A percentile compares a stretch with the other conserved stretches of the same genome.
Conservation (phyloP, 2,888 invertebrate genomes). For the Dasypolia templi region DNA sequence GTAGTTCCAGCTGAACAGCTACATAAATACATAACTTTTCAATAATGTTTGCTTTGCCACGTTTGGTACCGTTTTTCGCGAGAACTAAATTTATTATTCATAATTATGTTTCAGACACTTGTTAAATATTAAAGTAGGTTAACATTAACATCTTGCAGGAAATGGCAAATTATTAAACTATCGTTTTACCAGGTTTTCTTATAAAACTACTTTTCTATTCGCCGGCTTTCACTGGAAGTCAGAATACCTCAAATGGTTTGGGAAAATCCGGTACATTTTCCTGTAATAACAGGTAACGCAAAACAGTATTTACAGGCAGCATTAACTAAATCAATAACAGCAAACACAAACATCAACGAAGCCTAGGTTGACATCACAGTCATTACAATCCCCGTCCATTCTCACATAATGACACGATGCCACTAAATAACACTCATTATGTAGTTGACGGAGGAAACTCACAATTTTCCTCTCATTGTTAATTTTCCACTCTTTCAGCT, state of each 20-base stretch:
- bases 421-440: slow-evolving; percentile 39
- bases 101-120: background rate
- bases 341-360: background rate
- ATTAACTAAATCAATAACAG: slow-evolving; percentile 8
- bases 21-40: background rate
- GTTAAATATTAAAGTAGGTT: background rate
- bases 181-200: background rate
- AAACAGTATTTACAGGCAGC: background rate
- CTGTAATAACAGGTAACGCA: no score
- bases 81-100: background rate
- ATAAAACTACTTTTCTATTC: background rate
- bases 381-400: slow-evolving; percentile 1
- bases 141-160: background rate
- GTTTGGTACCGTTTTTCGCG: background rate
- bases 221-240: background rate
- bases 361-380: background rate
- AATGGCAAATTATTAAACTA: background rate
- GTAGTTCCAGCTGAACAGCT: background rate
- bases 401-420: slow-evolving; percentile 27
- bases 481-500: slow-evolving; percentile 13
- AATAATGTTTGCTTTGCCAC: background rate
- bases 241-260: background rate
- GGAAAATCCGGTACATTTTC: background rate
- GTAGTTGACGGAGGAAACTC: slow-evolving; percentile 11
- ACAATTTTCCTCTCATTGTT: slow-evolving; percentile 15